A percentile compares a stretch with the other conserved stretches of the same genome.
These are phyloP conservation scores for Dolichotis patagonum DNA, from an alignment of 2,113 vertebrate genomes.

Conservation along the genomic window DNA sequence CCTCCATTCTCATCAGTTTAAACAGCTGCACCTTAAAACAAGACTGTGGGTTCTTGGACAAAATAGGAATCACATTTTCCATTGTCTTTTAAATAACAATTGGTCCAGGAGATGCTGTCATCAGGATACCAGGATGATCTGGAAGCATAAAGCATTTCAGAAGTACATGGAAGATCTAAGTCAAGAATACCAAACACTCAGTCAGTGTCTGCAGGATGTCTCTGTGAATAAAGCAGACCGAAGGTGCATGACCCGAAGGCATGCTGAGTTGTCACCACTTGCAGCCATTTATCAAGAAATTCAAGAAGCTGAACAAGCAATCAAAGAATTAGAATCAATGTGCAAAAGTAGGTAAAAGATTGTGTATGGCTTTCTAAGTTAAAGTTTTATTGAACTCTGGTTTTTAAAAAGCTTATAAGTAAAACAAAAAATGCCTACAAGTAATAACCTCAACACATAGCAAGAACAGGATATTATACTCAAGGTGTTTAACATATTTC, in stretches of 20 bases:
- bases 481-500: background rate
- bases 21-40: constrained; percentile 59
- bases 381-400: background rate
- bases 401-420: constrained; percentile 19
- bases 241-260: constrained; percentile 81
- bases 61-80: constrained; percentile 47
- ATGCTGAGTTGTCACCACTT: constrained; percentile 83
- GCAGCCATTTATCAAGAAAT: constrained; percentile 83
- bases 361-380: constrained; percentile 1
- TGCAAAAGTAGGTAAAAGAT: constrained; percentile 85
- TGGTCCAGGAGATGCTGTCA: constrained; percentile 73
- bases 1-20: constrained; percentile 18
- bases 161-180: constrained; percentile 85
- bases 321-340: constrained; percentile 87
- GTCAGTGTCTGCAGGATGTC: constrained; percentile 69
- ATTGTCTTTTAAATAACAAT: constrained; percentile 69
- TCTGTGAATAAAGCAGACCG: constrained; percentile 81
- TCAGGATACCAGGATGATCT: constrained; percentile 78
- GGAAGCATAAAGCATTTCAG: constrained; percentile 84
- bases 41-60: constrained; percentile 64
- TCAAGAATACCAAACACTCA: constrained; percentile 84
- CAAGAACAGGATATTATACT: background rate
- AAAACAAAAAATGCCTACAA: background rate
- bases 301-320: constrained; percentile 84
- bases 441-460: background rate